Base-by-base conservation (phyloP, 2,797 vertebrate genomes). In the Helicolenus hilgendorfi region DNA sequence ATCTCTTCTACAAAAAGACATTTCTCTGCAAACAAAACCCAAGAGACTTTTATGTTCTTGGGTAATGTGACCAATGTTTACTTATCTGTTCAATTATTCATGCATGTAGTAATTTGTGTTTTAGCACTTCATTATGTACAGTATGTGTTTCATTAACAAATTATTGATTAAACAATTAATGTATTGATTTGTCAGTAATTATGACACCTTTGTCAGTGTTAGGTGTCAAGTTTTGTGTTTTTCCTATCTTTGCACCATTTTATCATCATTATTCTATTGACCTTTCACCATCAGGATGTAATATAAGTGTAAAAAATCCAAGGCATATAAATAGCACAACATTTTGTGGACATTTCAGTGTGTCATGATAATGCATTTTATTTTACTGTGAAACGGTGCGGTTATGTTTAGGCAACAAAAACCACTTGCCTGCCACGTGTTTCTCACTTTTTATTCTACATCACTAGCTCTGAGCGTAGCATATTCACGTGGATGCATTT, bases 341-440 rank as follows among this genome's bases (percentile, higher is more conserved):
- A 45, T 45, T 45, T 45, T 45, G 15, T 45, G 41, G 41, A 45
- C 41, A 45, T 45, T 45, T 45, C 15, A 0, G 7, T 18, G 15
- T 18, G 41, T 45, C 6, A 45, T 45, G 15, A 45, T 45, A 45
- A 45, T 45, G 2, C 15, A 45, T 45, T 45, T 7, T 18, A 45
- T 45, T 18, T 45, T 2, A 45, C 41, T 7, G 0, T 45, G 41
- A 45, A 18, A 45, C 6, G 41, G 15, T 45, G 15, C 0, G 7
- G 15, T 45, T 45, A 3, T 45, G 41, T 1, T 45, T 18, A 18
- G 41, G 41, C 41, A 45, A 41, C 13, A 41, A 15, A 41, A 41
- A 15, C 0, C 13, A 41, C 41, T 41, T 41, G 38, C 0, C 0
- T 41, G 38, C 38, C 5, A 1, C 0, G 38, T 41, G 14, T 41